Percentiles rank a stretch among this genome's conserved stretches.
Evolutionary conservation across 2,797 vertebrate species (phyloP).

Genomic region (Bothrops alternatus): DNA sequence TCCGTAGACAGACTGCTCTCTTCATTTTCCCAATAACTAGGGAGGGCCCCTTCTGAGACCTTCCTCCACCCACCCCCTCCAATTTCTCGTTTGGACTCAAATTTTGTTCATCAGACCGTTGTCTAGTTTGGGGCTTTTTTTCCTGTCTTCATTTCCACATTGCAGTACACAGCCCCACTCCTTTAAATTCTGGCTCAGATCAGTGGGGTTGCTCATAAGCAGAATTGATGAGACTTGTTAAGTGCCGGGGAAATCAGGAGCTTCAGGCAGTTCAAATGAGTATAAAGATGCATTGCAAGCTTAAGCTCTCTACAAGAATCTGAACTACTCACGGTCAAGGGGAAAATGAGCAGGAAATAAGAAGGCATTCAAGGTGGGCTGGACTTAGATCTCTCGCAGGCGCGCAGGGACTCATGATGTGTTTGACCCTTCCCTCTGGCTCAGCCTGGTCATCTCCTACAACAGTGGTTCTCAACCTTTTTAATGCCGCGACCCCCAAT

Average conservation of each 20-base stretch:
- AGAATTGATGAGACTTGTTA: background rate
- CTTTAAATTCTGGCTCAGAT: background rate
- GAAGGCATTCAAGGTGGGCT: background rate
- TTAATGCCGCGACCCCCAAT: too few species aligned
- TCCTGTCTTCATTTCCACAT: background rate
- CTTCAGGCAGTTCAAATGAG: background rate
- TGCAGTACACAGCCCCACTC: background rate
- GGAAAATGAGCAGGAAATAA: background rate
- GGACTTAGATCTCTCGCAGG: background rate
- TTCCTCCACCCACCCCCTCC: background rate
- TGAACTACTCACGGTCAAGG: background rate
- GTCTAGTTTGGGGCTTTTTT: background rate
- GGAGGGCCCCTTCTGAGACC: background rate
- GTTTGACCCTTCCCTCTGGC: background rate
- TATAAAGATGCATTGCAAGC: background rate
- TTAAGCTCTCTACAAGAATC: background rate
- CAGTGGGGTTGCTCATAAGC: background rate
- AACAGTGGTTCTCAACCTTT: too few species aligned
- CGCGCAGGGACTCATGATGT: background rate
- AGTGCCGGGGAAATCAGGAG: background rate
- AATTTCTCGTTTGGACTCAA: background rate
- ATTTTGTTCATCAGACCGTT: background rate
- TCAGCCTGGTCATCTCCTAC: background rate
- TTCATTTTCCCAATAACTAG: background rate
- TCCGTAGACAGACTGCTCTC: background rate